phyloP scores from a whole-genome alignment of 2,113 vertebrate genomes.

The Thunnus maccoyii region DNA sequence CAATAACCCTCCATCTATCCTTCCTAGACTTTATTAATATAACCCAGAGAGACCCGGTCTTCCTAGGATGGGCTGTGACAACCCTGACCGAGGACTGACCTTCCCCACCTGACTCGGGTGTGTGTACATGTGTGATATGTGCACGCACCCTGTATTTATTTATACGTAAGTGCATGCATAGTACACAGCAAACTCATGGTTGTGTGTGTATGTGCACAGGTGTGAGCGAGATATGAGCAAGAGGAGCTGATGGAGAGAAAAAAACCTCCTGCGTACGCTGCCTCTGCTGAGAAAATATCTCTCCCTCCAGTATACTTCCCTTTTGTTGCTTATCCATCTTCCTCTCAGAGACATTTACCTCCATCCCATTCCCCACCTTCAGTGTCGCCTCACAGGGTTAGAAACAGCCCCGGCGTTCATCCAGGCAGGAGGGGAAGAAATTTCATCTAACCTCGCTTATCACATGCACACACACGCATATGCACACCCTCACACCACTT shows the following conservation, averaged over 20 bases:
- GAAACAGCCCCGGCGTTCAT: conserved; percentile 16
- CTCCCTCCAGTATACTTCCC: neutral
- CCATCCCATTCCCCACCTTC: conserved; percentile 9
- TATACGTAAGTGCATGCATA: neutral
- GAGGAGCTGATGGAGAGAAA: conserved; percentile 15
- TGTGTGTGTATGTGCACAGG: conserved; percentile 4
- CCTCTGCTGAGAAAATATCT: conserved; percentile 38
- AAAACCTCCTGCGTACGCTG: neutral
- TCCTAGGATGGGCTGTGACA: conserved; percentile 53
- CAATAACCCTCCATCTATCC: conserved; percentile 49
- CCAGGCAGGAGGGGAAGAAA: conserved; percentile 39
- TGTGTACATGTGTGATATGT: neutral
- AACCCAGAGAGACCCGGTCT: conserved; percentile 32
- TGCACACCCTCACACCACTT: conserved; percentile 11
- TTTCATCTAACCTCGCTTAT: conserved; percentile 39
- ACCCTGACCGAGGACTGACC: conserved; percentile 61
- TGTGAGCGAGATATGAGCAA: neutral
- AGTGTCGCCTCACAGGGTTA: conserved; percentile 10
- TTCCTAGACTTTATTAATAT: conserved; percentile 48
- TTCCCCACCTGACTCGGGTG: conserved; percentile 37
- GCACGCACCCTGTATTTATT: neutral
- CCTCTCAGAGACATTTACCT: conserved; percentile 27
- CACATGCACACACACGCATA: conserved; percentile 16
- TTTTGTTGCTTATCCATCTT: conserved; percentile 44
- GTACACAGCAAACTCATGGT: neutral